phyloP scores from a whole-genome alignment of 2,797 vertebrate genomes.

The Thunnus albacares region DNA sequence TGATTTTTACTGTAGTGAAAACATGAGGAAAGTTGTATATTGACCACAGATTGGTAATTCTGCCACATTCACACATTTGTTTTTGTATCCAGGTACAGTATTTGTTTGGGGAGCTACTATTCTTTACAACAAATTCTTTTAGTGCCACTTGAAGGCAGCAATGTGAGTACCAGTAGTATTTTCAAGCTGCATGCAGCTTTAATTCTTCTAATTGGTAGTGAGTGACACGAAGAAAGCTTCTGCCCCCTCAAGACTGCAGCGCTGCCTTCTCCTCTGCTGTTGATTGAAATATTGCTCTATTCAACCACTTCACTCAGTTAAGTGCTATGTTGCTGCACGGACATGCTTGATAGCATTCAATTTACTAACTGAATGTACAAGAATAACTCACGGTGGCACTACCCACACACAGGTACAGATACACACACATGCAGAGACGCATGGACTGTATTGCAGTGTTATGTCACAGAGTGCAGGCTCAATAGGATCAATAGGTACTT shows the following conservation, averaged over 20 bases:
- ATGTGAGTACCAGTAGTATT: conserved; percentile 7
- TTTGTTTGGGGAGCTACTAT: not conserved
- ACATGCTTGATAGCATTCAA: conserved; percentile 70
- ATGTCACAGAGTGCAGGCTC: conserved; percentile 38
- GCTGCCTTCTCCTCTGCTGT: conserved; percentile 35
- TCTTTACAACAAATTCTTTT: not conserved
- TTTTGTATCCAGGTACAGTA: not conserved
- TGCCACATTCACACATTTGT: not conserved
- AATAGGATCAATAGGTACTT: conserved; percentile 63
- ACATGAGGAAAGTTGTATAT: no score
- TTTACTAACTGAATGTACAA: conserved; percentile 64
- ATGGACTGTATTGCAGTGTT: conserved; percentile 2
- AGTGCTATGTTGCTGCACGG: conserved; percentile 66
- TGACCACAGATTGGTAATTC: not conserved
- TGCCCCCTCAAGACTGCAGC: conserved; percentile 32
- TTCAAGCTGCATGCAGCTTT: conserved; percentile 30
- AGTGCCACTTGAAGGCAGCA: not conserved
- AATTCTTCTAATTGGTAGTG: conserved; percentile 63
- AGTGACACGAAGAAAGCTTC: conserved; percentile 50
- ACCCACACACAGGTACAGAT: conserved; percentile 34
- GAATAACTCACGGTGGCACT: conserved; percentile 52
- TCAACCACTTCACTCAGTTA: conserved; percentile 72
- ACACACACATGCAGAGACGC: conserved; percentile 25
- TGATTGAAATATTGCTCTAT: conserved; percentile 73
- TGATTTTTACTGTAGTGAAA: no score